phyloP scores from a whole-genome alignment of 2,113 vertebrate species.

The Bambusicola thoracicus region DNA sequence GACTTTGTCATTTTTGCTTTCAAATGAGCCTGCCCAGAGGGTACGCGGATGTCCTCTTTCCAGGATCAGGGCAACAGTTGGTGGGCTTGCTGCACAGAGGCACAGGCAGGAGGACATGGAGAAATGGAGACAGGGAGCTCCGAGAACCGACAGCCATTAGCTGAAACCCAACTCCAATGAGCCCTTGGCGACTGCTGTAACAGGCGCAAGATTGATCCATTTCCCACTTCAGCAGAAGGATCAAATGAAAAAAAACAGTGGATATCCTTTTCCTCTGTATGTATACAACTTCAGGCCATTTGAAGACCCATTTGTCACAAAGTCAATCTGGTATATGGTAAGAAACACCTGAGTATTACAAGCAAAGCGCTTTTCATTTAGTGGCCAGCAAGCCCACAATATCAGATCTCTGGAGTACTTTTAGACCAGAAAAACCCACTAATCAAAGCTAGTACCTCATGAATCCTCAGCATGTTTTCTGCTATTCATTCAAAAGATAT shows the following conservation, averaged over 20 bases:
- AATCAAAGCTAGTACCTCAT: background rate
- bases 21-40: background rate
- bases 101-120: background rate
- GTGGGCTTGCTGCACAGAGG: background rate
- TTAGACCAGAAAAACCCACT: background rate
- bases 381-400: background rate
- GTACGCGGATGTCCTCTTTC: background rate
- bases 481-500: background rate
- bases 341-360: conserved; percentile 24
- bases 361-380: background rate
- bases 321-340: background rate
- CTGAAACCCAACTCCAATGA: conserved; percentile 55
- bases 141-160: conserved; percentile 49
- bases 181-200: conserved; percentile 1
- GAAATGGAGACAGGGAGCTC: conserved; percentile 13
- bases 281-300: conserved; percentile 32
- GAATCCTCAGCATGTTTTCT: background rate
- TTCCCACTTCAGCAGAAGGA: conserved; percentile 57
- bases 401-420: background rate
- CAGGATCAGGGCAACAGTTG: background rate
- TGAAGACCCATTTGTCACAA: conserved; percentile 38
- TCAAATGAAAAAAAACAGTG: conserved; percentile 48
- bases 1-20: background rate
- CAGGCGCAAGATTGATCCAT: conserved; percentile 63
- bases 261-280: conserved; percentile 35